Conservation (phyloP, 2,113 vertebrate genomes). For the Erinaceus europaeus region DNA sequence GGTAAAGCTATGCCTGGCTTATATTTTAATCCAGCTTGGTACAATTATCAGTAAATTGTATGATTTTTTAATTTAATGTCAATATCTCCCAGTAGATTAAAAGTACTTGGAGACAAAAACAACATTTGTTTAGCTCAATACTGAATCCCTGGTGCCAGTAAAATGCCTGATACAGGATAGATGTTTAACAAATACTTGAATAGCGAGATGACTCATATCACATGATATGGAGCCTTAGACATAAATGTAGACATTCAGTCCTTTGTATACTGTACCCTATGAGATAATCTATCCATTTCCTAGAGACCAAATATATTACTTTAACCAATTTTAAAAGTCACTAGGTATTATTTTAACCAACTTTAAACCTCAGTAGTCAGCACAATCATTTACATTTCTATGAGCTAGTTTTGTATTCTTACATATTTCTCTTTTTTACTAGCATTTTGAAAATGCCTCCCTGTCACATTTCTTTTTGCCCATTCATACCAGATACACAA, state of each 20-base stretch:
- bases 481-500: not conserved
- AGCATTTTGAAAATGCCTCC: not conserved
- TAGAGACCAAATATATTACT: not conserved
- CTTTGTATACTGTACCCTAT: not conserved
- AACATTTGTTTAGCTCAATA: not conserved
- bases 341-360: no score
- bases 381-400: not conserved
- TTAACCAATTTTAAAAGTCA: no score
- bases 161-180: not conserved
- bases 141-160: not conserved
- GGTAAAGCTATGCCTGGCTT: not conserved
- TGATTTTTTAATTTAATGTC: not conserved
- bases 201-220: not conserved
- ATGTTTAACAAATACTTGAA: not conserved
- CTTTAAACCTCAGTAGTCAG: not conserved
- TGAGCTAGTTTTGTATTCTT: not conserved
- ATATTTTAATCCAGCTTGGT: not conserved
- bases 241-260: not conserved
- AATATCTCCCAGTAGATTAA: not conserved
- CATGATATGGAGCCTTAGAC: not conserved
- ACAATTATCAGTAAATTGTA: not conserved
- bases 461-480: not conserved
- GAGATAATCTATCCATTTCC: not conserved
- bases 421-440: not conserved
- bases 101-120: not conserved